Conservation (phyloP, 2,113 vertebrate species). For the Melospiza georgiana region DNA sequence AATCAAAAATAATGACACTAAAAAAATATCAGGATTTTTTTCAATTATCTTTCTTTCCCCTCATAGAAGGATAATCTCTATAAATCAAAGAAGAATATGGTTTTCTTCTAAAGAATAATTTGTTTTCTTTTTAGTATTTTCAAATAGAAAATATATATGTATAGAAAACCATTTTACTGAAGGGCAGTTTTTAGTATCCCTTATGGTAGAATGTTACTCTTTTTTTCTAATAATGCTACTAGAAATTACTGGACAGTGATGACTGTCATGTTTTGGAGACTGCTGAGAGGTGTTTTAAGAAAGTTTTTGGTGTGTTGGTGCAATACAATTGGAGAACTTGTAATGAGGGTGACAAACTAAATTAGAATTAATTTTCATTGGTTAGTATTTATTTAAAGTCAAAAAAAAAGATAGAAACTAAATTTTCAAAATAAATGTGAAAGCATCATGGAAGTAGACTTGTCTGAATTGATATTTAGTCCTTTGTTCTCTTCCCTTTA, state of each 20-base stretch:
- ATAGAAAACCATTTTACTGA: background rate
- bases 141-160: background rate
- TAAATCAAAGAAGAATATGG: background rate
- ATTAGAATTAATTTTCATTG: background rate
- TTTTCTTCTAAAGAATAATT: background rate
- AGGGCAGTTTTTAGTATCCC: background rate
- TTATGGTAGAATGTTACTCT: background rate
- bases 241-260: background rate
- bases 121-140: background rate
- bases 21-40: background rate
- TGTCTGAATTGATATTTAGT: background rate
- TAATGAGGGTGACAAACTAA: background rate
- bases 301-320: background rate
- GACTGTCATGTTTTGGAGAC: background rate
- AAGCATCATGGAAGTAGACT: background rate
- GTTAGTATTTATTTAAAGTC: background rate
- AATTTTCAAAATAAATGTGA: background rate
- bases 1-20: background rate
- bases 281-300: background rate
- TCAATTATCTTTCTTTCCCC: fast-evolving
- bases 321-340: background rate
- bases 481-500: background rate
- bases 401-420: background rate
- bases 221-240: background rate
- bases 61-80: background rate